A percentile compares a stretch with the other conserved stretches of the same genome.
These are phyloP conservation scores for Spinibarbus caldwelli DNA, from an alignment of 2,797 vertebrate species.

Conservation along the genomic window DNA sequence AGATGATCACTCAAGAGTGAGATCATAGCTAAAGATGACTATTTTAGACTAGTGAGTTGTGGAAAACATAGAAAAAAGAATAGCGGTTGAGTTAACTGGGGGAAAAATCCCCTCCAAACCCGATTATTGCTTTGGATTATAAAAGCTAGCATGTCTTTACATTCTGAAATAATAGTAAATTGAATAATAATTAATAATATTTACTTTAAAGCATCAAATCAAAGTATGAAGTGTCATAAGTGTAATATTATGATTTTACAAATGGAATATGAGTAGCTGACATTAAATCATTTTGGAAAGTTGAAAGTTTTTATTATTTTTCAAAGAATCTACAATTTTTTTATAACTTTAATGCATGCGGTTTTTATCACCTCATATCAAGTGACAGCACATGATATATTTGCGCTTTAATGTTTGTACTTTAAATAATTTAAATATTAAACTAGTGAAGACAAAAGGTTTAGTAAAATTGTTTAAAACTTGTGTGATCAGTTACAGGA, in stretches of 20 bases:
- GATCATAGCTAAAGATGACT: conserved; percentile 16
- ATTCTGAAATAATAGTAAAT: background rate
- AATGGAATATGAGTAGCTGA: background rate
- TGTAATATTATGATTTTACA: background rate
- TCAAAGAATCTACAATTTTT: background rate
- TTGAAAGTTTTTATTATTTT: background rate
- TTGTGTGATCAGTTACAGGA: background rate
- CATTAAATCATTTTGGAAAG: background rate
- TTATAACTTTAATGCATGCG: background rate
- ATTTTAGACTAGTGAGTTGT: background rate
- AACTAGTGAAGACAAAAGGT: background rate
- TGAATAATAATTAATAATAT: background rate
- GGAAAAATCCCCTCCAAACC: background rate
- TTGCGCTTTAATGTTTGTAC: background rate
- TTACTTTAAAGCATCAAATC: background rate
- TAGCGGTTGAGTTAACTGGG: background rate
- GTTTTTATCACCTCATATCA: background rate
- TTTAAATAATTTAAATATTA: background rate
- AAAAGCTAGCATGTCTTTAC: background rate
- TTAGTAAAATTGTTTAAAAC: background rate
- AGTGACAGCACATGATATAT: background rate
- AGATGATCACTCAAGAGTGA: conserved; percentile 9
- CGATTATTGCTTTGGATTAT: background rate
- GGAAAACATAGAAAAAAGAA: background rate
- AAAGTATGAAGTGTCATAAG: background rate